Evolutionary conservation across 2,797 vertebrate species (phyloP), one percentile per base, ranked within the genome.

Genomic region (Sebastes cheni): DNA sequence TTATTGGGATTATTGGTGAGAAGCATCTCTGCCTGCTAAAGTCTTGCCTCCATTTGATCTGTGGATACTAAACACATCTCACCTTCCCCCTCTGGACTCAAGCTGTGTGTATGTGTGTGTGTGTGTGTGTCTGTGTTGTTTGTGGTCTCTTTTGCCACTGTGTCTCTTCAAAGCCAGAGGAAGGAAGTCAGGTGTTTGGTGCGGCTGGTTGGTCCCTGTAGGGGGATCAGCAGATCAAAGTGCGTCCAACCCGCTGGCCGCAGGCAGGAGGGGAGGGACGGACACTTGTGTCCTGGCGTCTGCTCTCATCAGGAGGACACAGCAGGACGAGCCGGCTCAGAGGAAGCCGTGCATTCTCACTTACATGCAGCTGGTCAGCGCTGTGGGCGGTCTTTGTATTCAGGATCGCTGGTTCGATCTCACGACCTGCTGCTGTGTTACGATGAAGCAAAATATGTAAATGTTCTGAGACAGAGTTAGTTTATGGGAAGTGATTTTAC

Each of bases 181-280:
- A 39, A 67, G 68, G 74, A 67, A 22, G 71, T 84, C 62, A 20
- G 58, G 79, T 80, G 72, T 65, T 79, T 10, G 30, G 22, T 14
- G 58, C 6, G 59, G 16, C 13, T 54, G 46, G 30, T 54, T 16
- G 60, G 66, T 65, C 50, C 62, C 58, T 68, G 67, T 46, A 10
- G 20, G 32, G 36, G 7, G 12, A 27, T 20, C 64, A 62, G 52
- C 29, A n/a, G 71, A 86, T 86, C 84, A 79, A 34, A 85, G 82
- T 46, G 29, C 1, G 8, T 61, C 67, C 72, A 54, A 74, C 75
- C 70, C 25, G 4, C 20, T 1, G 27, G 81, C 82, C 59, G 62
- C 67, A 82, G 62, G 64, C 52, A 6, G 66, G 68, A 9, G 61
- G 71, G 39, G 42, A 34, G 67, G 67, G 58, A 70, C 4, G 20